Conservation (phyloP, 2,797 vertebrate genomes). For the Coregonus sp. region DNA sequence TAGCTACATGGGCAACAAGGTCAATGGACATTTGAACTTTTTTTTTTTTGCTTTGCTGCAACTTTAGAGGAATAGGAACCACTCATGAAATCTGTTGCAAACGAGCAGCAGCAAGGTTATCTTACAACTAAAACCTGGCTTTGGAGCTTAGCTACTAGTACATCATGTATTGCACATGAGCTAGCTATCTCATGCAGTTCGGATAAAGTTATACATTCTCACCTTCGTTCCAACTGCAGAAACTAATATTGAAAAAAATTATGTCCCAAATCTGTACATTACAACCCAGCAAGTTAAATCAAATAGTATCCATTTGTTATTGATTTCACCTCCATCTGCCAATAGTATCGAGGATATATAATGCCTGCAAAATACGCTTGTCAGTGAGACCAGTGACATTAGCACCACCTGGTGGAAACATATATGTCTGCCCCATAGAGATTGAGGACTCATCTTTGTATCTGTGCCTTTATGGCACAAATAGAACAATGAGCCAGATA, state of each 20-base stretch:
- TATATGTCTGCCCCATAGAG: too few species aligned
- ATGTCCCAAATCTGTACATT: neutral
- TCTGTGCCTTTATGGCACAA: too few species aligned
- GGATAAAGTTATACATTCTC: neutral
- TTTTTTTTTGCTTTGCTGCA: too few species aligned
- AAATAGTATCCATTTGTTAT: conserved; percentile 1
- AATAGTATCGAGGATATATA: conserved; percentile 22
- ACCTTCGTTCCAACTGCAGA: neutral
- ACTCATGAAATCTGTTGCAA: neutral
- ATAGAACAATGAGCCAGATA: too few species aligned
- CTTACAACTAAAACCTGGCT: neutral
- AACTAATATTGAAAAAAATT: neutral
- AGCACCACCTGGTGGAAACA: too few species aligned
- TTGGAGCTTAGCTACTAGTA: neutral
- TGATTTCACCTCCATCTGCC: conserved; percentile 15
- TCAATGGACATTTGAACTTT: too few species aligned
- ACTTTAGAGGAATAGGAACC: too few species aligned
- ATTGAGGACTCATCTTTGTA: too few species aligned
- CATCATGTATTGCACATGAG: neutral
- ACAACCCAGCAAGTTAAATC: neutral
- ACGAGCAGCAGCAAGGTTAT: neutral
- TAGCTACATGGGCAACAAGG: too few species aligned
- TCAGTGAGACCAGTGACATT: too few species aligned
- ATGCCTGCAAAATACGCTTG: conserved; percentile 15
- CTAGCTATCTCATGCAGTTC: neutral